phyloP scores from a whole-genome alignment of 1,140 invertebrate species.

The Heliconius hewitsoni region DNA sequence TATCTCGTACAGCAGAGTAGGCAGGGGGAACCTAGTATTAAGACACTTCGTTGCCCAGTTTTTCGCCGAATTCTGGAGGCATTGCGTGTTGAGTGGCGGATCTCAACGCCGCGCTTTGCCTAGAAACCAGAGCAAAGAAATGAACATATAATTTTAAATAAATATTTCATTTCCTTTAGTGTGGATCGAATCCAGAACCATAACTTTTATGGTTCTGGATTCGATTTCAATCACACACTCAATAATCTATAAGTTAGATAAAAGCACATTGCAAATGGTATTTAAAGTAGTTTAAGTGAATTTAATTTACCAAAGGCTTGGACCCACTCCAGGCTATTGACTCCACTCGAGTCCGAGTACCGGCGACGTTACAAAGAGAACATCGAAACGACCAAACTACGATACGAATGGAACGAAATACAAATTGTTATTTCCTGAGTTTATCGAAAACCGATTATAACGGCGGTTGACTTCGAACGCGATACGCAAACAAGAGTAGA shows the following conservation, averaged over 20 bases:
- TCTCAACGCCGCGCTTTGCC: too few species aligned
- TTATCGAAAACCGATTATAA: slow-evolving; percentile 51
- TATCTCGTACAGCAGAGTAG: too few species aligned
- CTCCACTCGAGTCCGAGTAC: background rate
- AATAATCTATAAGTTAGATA: background rate
- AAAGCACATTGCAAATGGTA: background rate
- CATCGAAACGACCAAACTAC: slow-evolving; percentile 14
- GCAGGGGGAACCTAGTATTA: too few species aligned
- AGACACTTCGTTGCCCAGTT: too few species aligned
- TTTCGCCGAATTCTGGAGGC: too few species aligned
- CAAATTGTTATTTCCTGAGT: slow-evolving; percentile 30
- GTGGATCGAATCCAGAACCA: too few species aligned
- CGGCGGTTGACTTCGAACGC: slow-evolving; percentile 27
- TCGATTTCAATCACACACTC: too few species aligned
- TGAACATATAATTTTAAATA: too few species aligned
- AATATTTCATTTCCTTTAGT: too few species aligned
- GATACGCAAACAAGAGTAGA: slow-evolving; percentile 24
- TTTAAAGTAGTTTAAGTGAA: background rate
- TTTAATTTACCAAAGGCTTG: background rate
- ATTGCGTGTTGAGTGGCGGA: too few species aligned
- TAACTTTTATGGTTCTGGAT: too few species aligned
- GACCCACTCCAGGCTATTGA: background rate
- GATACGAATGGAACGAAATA: slow-evolving; percentile 16
- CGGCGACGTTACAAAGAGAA: slow-evolving; percentile 10
- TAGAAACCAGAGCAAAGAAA: too few species aligned